Base-by-base conservation (phyloP, 2,888 invertebrate genomes). In the Zonitis immaculata region DNA sequence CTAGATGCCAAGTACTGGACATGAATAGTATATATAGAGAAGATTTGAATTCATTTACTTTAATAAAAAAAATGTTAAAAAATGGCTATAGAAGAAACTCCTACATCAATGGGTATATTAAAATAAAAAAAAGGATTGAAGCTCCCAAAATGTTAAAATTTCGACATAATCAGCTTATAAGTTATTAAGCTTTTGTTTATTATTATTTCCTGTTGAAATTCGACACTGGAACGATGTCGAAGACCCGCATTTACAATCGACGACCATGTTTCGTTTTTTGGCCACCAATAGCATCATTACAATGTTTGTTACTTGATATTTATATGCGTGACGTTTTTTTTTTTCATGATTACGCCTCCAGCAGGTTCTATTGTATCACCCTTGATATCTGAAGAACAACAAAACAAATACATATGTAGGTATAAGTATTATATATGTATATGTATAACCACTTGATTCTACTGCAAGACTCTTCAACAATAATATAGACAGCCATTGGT, bases 401-500 rank as follows among this genome's bases (percentile, higher is more conserved):
- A 20, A 39, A 20, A 42, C 9, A 42, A 8, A 22, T 22, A 22
- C 5, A 22, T 22, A 22, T 22, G 5, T 22, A n/a, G n/a, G 22
- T 22, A 22, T 22, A 22, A 4, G 22, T 22, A 22, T 22, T 22
- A 22, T 22, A 22, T 22, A 22, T 22, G 22, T 22, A 22, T 22
- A 22, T 22, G 22, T 22, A 22, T 22, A 5, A 25, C 9, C 27
- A 18, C 18, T 26, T 26, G 28, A 44, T 26, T 44, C 16, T 16
- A 44, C 7, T 27, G 25, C 11, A 39, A 44, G 14, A 20, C 39
- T 20, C 20, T 20, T 39, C 39, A 39, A 39, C 44, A 42, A 25
- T 39, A 47, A 27, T 50, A 35, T 9, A 14, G 39, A 42, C 39
- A 39, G 39, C 66, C 63, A 72, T 72, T 73, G 72, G 73, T 58